phyloP scores from a whole-genome alignment of 1,140 invertebrate species.

The Trichogramma pretiosum region DNA sequence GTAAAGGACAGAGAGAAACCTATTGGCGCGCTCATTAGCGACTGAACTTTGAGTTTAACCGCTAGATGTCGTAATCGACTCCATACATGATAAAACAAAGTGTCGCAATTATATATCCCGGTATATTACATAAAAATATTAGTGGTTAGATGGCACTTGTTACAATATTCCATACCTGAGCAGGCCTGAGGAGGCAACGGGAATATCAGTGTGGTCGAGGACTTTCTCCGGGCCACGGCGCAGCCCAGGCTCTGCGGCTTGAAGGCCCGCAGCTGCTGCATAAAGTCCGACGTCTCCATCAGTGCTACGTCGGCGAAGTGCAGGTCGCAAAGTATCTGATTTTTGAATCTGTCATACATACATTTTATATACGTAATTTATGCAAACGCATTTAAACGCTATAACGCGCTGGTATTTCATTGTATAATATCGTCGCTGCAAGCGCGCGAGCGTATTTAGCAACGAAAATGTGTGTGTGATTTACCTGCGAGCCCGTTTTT shows the following conservation, averaged over 20 bases:
- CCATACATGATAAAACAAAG: no score
- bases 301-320: slow-evolving; percentile 90
- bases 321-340: slow-evolving; percentile 81
- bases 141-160: no score
- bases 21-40: no score
- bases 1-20: no score
- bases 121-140: no score
- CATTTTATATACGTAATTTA: no score
- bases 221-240: slow-evolving; percentile 83
- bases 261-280: slow-evolving; percentile 90
- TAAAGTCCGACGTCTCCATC: slow-evolving; percentile 93
- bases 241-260: slow-evolving; percentile 90
- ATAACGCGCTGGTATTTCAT: no score
- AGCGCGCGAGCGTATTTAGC: background rate
- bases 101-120: no score
- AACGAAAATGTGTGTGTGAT: background rate
- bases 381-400: no score
- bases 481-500: slow-evolving; percentile 56
- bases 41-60: no score
- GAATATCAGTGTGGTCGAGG: slow-evolving; percentile 88
- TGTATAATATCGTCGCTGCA: no score
- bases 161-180: slow-evolving; percentile 79
- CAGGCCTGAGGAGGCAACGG: slow-evolving; percentile 87
- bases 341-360: slow-evolving; percentile 65
- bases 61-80: no score